Base-by-base conservation (phyloP, 2,797 vertebrate species). In the Huso huso region DNA sequence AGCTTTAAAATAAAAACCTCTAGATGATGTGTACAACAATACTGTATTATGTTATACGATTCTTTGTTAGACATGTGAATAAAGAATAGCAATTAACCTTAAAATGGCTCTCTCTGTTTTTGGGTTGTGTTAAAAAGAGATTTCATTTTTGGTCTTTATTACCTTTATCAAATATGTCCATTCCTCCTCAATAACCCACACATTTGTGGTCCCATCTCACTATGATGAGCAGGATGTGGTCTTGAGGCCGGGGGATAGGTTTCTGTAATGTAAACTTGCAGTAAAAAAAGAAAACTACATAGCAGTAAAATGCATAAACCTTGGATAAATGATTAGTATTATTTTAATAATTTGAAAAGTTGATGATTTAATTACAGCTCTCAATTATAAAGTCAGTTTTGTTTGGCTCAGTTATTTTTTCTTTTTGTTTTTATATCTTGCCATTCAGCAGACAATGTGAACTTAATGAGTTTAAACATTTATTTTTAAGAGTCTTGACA, bases 71-170 rank as follows among this genome's bases (percentile, higher is more conserved):
- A 69, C 11, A 60, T 69, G 48, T 64, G 52, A 64, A 64, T 68
- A 63, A 68, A 68, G 63, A 64, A 64, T 64, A 68, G 6, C 55
- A 53, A 68, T 68, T 57, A 68, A 68, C 61, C 61, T 51, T 4
- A 60, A 7, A 37, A 11, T 23, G 7, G 8, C 65, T 48, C 50
- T 3, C 8, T 49, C 15, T 64, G 15, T 61, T 10, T 15, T 52
- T 65, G 9, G 23, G 65, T 51, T 6, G 52, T 8, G 15, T n/a
- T 67, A 7, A 67, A 48, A 13, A 62, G 12, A 51, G 48, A 9
- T 11, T 68, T 48, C 50, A 4, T 6, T 49, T 48, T 64, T 51
- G 55, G 8, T 15, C 51, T 65, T 12, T n/a, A 66, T 66, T 37
- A 8, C 6, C 23, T n/a, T 67, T 13, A 67, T 49, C 11, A 62